Percentiles rank a stretch among this genome's conserved stretches.
Evolutionary conservation across 1,140 invertebrate species (phyloP).

Genomic region (Caenorhabditis elegans): WBcel235 BX284603.4:2407001-2407500

Average conservation of each 20-base stretch:
- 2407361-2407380: conserved; percentile 53
- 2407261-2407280: background rate
- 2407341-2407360: conserved; percentile 46
- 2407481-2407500: conserved; percentile 59
- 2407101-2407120: no score
- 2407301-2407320: conserved; percentile 55
- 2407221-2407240: background rate
- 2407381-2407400: conserved; percentile 49
- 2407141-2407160: no score
- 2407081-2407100: no score
- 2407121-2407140: no score
- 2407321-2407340: conserved; percentile 40
- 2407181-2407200: no score
- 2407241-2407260: background rate
- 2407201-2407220: background rate
- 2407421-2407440: conserved; percentile 59
- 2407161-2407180: no score
- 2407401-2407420: conserved; percentile 58
- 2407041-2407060: no score
- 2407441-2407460: conserved; percentile 63
- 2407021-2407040: no score
- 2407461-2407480: conserved; percentile 61
- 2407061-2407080: no score
- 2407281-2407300: background rate
- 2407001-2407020: no score